These are phyloP conservation scores for Amaurobius ferox DNA, from an alignment of 2,888 invertebrate genomes.

Conservation along the genomic window DNA sequence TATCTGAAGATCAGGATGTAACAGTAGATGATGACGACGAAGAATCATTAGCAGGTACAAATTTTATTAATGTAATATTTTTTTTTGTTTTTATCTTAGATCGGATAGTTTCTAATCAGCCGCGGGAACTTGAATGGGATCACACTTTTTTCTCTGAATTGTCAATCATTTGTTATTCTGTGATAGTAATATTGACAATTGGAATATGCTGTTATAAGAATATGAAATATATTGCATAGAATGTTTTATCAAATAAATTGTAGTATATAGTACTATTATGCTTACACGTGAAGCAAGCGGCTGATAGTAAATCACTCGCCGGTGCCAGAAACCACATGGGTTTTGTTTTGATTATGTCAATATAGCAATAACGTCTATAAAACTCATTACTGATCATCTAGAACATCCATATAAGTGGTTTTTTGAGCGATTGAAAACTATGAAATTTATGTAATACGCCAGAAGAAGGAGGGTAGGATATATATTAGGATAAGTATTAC, in stretches of 20 bases:
- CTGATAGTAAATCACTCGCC: conserved; percentile 70
- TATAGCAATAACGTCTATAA: conserved; percentile 46
- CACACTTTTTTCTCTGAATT: not conserved
- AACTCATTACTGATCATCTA: conserved; percentile 46
- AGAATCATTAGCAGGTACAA: conserved; percentile 73
- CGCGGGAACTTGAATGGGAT: not conserved
- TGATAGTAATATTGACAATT: too few relatives aligned
- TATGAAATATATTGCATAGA: not conserved
- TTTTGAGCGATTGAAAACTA: conserved; percentile 56
- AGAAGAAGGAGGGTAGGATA: conserved; percentile 72
- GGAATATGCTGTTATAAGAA: not conserved
- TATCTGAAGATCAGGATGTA: conserved; percentile 73
- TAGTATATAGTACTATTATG: not conserved
- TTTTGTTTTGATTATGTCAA: conserved; percentile 71
- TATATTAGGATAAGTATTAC: conserved; percentile 74
- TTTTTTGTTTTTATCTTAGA: too few relatives aligned
- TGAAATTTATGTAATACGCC: conserved; percentile 56
- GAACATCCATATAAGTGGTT: conserved; percentile 26
- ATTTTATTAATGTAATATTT: too few relatives aligned
- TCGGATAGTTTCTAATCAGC: not conserved
- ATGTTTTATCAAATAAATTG: not conserved
- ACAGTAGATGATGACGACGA: conserved; percentile 78
- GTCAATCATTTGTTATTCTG: not conserved
- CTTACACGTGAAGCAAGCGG: conserved; percentile 58
- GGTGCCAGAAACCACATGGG: conserved; percentile 70